Evolutionary conservation across 2,113 vertebrate species (phyloP).

Genomic region (Merops nubicus): DNA sequence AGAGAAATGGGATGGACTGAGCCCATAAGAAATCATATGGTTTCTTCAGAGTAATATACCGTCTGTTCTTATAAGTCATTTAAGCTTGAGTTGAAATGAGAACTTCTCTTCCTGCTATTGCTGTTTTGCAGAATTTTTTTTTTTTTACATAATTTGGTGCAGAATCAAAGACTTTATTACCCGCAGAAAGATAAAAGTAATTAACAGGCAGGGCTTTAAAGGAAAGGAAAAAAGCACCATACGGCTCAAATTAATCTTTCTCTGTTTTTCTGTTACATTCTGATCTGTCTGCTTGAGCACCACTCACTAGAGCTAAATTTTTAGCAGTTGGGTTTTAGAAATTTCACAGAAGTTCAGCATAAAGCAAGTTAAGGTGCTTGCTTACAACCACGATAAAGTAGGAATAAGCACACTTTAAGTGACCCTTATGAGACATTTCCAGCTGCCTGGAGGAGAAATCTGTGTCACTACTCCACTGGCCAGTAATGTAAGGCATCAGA

Average conservation of each 20-base stretch:
- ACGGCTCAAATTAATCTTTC: neutral
- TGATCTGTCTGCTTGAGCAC: neutral
- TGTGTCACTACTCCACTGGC: neutral
- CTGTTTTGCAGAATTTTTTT: neutral
- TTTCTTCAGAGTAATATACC: neutral
- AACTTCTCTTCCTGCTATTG: neutral
- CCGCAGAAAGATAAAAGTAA: neutral
- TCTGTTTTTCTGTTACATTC: neutral
- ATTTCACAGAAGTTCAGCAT: neutral
- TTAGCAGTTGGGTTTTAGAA: neutral
- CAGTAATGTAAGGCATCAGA: neutral
- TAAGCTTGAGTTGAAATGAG: neutral
- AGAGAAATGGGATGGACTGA: neutral
- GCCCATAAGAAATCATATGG: neutral
- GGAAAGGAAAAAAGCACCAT: neutral
- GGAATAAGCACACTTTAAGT: slow-evolving; percentile 30
- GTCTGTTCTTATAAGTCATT: neutral
- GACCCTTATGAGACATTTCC: neutral
- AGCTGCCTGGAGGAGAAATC: neutral
- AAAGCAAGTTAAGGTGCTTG: slow-evolving; percentile 18
- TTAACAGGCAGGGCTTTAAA: neutral
- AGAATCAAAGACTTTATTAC: neutral
- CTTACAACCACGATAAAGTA: neutral
- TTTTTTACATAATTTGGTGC: neutral
- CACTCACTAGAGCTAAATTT: neutral